Conservation (phyloP, 1,140 invertebrate species). For the Plectrocnemia conspersa region DNA sequence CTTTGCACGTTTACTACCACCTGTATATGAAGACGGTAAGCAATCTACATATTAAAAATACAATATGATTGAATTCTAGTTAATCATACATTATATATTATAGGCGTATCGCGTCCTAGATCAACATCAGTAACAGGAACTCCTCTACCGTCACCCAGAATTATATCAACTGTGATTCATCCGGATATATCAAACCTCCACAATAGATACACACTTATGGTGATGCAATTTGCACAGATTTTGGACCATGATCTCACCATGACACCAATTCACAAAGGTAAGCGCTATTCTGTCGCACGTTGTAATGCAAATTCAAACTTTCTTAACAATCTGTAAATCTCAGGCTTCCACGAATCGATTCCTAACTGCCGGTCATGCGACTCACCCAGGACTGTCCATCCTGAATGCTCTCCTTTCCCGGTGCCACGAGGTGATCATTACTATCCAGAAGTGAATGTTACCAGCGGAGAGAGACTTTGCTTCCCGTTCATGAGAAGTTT, state of each 20-base stretch:
- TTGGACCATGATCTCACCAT: constrained; percentile 89
- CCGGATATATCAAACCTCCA: constrained; percentile 83
- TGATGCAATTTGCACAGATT: constrained; percentile 92
- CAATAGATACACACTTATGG: constrained; percentile 82
- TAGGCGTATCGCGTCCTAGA: constrained; percentile 71
- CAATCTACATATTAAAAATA: constrained; percentile 3
- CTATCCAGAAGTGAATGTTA: constrained; percentile 76
- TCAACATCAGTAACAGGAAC: constrained; percentile 66
- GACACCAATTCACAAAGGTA: constrained; percentile 82
- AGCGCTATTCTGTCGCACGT: constrained; percentile 6
- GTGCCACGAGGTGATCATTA: constrained; percentile 79
- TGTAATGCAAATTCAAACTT: not conserved
- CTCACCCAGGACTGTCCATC: constrained; percentile 76
- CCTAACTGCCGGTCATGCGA: constrained; percentile 81
- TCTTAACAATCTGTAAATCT: constrained; percentile 17
- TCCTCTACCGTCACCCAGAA: constrained; percentile 72
- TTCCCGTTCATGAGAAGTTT: constrained; percentile 91
- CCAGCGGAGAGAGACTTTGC: constrained; percentile 76
- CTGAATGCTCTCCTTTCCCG: constrained; percentile 85
- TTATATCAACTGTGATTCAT: constrained; percentile 81
- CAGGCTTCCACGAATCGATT: constrained; percentile 73
- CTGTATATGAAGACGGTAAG: constrained; percentile 81
- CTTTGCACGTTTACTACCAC: constrained; percentile 78
- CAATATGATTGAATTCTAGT: not conserved
- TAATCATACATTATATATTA: constrained; percentile 25